phyloP scores from a whole-genome alignment of 2,797 vertebrate genomes.

The Rhinella marina region DNA sequence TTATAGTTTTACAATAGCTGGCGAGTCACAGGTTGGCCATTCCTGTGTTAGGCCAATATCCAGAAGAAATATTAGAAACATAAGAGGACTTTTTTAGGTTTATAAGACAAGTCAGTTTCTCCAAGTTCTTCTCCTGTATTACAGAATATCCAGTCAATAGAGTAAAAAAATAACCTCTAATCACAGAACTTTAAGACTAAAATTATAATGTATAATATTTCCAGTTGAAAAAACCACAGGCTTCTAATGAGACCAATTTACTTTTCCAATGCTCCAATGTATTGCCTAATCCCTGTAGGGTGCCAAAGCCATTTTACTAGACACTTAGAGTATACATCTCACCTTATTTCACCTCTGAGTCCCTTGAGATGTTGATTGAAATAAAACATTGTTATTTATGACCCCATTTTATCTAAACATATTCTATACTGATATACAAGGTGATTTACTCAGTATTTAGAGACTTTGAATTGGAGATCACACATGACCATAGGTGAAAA shows the following conservation, averaged over 20 bases:
- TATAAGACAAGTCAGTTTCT: neutral
- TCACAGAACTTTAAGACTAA: slow-evolving; percentile 29
- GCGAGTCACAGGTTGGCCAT: too few relatives aligned
- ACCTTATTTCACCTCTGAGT: neutral
- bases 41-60: too few relatives aligned
- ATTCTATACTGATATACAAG: slow-evolving; percentile 27
- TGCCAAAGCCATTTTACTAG: slow-evolving; percentile 4
- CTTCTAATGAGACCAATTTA: slow-evolving; percentile 19
- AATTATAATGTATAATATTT: slow-evolving; percentile 33
- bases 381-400: slow-evolving; percentile 26
- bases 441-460: slow-evolving; percentile 26
- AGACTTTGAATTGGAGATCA: slow-evolving; percentile 28
- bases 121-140: neutral
- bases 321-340: neutral
- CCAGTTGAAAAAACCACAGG: slow-evolving; percentile 9
- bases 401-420: slow-evolving; percentile 5
- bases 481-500: slow-evolving; percentile 33
- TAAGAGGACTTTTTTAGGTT: neutral
- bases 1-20: too few relatives aligned
- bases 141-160: neutral
- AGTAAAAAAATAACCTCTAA: neutral
- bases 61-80: neutral
- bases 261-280: slow-evolving; percentile 6
- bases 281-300: slow-evolving; percentile 1
- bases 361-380: slow-evolving; percentile 3